phyloP scores from a whole-genome alignment of 2,113 vertebrate genomes.

The Cebidichthys violaceus region DNA sequence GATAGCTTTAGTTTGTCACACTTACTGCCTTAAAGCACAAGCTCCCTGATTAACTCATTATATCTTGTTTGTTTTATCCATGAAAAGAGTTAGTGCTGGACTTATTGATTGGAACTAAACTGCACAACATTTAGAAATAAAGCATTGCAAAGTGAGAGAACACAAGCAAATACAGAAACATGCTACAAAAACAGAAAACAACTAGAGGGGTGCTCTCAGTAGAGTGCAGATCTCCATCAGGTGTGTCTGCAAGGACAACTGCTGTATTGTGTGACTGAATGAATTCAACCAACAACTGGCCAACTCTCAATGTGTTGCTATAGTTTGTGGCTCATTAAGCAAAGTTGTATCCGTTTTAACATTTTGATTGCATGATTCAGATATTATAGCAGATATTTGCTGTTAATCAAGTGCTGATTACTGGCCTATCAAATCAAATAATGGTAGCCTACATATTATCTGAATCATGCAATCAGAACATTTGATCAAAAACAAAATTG shows the following conservation, averaged over 20 bases:
- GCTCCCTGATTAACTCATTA: too few species aligned
- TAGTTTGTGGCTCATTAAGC: background rate
- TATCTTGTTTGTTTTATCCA: too few species aligned
- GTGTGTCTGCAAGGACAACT: too few species aligned
- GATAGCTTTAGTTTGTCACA: background rate
- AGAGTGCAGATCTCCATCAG: too few species aligned
- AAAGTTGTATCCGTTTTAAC: background rate
- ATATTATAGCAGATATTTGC: background rate
- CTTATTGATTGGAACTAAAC: too few species aligned
- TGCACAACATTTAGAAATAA: too few species aligned
- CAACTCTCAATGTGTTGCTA: background rate
- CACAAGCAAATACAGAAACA: background rate
- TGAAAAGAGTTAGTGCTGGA: too few species aligned
- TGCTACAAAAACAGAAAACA: background rate
- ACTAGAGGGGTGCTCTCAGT: too few species aligned
- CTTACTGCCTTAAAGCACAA: too few species aligned
- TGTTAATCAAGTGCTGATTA: background rate
- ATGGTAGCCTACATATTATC: background rate
- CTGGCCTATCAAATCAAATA: background rate
- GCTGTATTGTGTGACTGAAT: too few species aligned
- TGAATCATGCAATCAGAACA: background rate
- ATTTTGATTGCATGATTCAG: background rate
- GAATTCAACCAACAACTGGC: too few species aligned
- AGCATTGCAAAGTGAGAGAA: background rate
- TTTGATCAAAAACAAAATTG: background rate